These are phyloP conservation scores for Lycia hirtaria DNA, from an alignment of 2,888 invertebrate species.

Conservation along the genomic window DNA sequence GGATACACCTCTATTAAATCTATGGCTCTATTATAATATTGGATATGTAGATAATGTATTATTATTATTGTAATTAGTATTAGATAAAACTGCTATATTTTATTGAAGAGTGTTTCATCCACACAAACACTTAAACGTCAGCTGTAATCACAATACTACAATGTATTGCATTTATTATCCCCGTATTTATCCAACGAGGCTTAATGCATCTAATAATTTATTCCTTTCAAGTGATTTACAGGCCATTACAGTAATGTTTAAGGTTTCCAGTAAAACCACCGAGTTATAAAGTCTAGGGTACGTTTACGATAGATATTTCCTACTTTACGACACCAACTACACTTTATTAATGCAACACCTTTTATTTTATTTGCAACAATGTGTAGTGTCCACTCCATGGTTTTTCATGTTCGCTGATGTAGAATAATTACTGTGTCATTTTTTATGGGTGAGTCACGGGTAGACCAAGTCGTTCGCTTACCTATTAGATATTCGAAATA, in stretches of 20 bases:
- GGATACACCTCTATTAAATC: too few relatives aligned
- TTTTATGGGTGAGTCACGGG: too few relatives aligned
- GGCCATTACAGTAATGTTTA: slow-evolving; percentile 67
- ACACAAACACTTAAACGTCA: slow-evolving; percentile 14
- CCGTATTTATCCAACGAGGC: slow-evolving; percentile 60
- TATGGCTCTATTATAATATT: too few relatives aligned
- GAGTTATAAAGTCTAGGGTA: slow-evolving; percentile 69
- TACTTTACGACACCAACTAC: slow-evolving; percentile 68
- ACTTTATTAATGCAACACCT: slow-evolving; percentile 56
- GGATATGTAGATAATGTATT: too few relatives aligned
- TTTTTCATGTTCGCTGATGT: slow-evolving; percentile 19
- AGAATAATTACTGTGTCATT: background rate
- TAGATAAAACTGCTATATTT: background rate
- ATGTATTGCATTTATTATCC: slow-evolving; percentile 64
- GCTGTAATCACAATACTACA: slow-evolving; percentile 49
- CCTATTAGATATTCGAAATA: too few relatives aligned
- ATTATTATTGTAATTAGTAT: too few relatives aligned
- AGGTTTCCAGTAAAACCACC: slow-evolving; percentile 66
- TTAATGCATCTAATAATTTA: slow-evolving; percentile 74
- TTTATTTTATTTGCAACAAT: slow-evolving; percentile 58
- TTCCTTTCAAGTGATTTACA: slow-evolving; percentile 74
- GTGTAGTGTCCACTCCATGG: slow-evolving; percentile 48
- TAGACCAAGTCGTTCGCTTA: too few relatives aligned
- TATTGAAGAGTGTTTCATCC: background rate
- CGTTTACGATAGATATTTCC: slow-evolving; percentile 68